Base-by-base conservation (phyloP, 64 coral and sea anemone species). In the Pachyseris speciosa region DNA sequence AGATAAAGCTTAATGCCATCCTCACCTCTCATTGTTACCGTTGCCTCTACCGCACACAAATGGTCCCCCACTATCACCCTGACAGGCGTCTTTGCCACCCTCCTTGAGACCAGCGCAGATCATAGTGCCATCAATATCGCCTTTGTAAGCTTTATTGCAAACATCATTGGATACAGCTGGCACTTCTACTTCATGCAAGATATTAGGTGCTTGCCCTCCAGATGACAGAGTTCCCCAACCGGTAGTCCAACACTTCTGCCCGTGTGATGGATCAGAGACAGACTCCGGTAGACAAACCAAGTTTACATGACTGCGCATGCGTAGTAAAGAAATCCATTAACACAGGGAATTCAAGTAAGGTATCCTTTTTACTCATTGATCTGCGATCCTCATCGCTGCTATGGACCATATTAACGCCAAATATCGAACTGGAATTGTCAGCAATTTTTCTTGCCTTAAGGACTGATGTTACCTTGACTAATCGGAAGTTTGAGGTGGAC, bases 31-130 rank as follows among this genome's bases (percentile, higher is more conserved):
- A 51, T 16, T 6, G 24, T 49, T 7, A 50, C 74, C 74, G 33
- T 45, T 51, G 17, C 47, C 47, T 52, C 33, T 28, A 33, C 74
- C 74, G 20, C 74, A 77, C 15, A 77, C 74, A 77, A 77, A 77
- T 48, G 74, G 74, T 52, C 74, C 74, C 13, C 74, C 74, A 34
- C 74, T 77, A 77, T 77, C 74, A 43, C 88, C 88, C 79, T 91
- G 88, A 72, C 88, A 91, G 7, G 88, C 88, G 44, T 91, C 88
- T 15, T 81, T 74, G n/a, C 88, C 88, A 26, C 88, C 88, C 58
- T 80, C 9, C 15, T 83, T 30, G 10, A 91, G 88, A 0, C 88
- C 88, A 15, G 88, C 88, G 31, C 88, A 91, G 13, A 91, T 80
- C 88, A 91, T 91, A 13, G 31, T 69, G 9, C 50, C 33, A 6